phyloP scores from a whole-genome alignment of 2,113 vertebrate genomes.

The Pipra filicauda region DNA sequence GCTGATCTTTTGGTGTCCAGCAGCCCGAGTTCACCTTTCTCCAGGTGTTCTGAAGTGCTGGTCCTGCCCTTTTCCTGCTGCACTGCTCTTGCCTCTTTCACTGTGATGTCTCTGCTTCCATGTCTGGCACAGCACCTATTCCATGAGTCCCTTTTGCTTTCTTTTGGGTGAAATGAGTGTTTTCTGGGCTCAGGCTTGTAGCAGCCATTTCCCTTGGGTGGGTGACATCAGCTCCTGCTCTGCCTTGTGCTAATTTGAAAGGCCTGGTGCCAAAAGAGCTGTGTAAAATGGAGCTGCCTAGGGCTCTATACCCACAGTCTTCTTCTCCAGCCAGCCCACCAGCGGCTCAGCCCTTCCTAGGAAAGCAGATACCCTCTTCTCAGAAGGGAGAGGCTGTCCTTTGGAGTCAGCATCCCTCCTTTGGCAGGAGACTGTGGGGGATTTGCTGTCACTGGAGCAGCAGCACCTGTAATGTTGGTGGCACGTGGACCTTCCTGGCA shows the following conservation, averaged over 20 bases:
- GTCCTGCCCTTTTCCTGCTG: fast-evolving
- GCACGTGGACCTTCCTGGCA: neutral
- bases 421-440: neutral
- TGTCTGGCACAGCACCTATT: neutral
- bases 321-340: neutral
- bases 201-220: neutral
- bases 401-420: neutral
- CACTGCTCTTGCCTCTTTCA: neutral
- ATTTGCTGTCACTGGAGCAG: neutral
- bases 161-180: neutral
- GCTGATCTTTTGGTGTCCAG: fast-evolving
- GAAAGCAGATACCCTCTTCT: neutral
- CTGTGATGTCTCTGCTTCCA: neutral
- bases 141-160: neutral
- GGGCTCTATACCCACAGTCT: neutral
- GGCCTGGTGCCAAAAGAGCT: neutral
- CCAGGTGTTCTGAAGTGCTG: neutral
- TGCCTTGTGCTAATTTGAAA: neutral
- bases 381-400: neutral
- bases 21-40: neutral
- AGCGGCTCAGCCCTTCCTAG: neutral
- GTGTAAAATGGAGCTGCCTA: neutral
- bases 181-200: neutral
- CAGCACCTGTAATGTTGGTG: fast-evolving
- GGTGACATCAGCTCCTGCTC: neutral